phyloP scores from a whole-genome alignment of 2,797 vertebrate species.

The Clarias laeviceps region DNA sequence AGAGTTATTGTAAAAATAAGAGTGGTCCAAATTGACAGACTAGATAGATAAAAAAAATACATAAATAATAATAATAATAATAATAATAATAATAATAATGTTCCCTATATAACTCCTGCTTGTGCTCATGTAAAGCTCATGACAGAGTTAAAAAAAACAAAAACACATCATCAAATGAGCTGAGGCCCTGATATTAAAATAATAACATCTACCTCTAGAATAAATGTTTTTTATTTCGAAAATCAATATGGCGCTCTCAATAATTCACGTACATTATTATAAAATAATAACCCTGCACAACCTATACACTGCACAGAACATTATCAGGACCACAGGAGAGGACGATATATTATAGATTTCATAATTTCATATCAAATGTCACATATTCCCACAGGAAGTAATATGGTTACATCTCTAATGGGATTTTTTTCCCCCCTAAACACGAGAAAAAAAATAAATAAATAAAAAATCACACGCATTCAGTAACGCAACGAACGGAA shows the following conservation, averaged over 20 bases:
- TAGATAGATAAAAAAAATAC: too few relatives aligned
- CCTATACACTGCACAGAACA: slow-evolving; percentile 75
- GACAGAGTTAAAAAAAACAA: slow-evolving; percentile 13
- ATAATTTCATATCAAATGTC: slow-evolving; percentile 82
- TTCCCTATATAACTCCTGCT: background rate
- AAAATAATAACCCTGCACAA: slow-evolving; percentile 76
- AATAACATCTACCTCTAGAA: slow-evolving; percentile 81
- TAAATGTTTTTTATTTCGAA: slow-evolving; percentile 75
- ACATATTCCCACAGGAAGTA: slow-evolving; percentile 74
- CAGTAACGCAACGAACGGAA: slow-evolving; percentile 50
- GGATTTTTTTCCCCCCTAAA: slow-evolving; percentile 41
- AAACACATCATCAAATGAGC: slow-evolving; percentile 55
- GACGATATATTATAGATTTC: slow-evolving; percentile 76
- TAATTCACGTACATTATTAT: slow-evolving; percentile 81
- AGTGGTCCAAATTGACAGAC: background rate
- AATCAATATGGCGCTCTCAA: slow-evolving; percentile 77
- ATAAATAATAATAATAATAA: too few relatives aligned
- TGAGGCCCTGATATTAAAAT: slow-evolving; percentile 76
- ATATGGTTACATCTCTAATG: slow-evolving; percentile 73
- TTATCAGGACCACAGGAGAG: slow-evolving; percentile 69
- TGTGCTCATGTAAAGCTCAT: slow-evolving; percentile 42
- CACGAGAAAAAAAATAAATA: background rate
- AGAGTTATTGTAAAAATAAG: background rate
- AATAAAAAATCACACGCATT: slow-evolving; percentile 55
- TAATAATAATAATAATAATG: background rate